phyloP scores from a whole-genome alignment of 2,113 vertebrate species.

The Neoarius graeffei region DNA sequence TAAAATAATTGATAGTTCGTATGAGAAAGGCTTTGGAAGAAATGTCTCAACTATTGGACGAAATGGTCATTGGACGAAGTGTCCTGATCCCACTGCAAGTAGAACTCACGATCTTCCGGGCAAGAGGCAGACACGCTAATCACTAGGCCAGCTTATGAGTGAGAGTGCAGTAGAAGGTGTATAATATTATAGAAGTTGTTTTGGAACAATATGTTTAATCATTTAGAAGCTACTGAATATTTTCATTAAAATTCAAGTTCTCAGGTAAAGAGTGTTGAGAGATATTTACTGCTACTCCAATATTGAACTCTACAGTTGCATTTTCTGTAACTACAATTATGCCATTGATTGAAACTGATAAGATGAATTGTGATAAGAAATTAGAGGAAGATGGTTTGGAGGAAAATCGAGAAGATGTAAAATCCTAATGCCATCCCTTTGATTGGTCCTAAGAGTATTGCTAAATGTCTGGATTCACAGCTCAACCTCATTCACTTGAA shows the following conservation, averaged over 20 bases:
- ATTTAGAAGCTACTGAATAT: background rate
- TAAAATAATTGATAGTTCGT: too few relatives aligned
- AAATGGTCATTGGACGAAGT: too few relatives aligned
- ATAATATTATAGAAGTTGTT: background rate
- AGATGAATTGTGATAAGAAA: background rate
- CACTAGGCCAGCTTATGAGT: too few relatives aligned
- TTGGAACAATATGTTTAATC: background rate
- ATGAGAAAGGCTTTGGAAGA: too few relatives aligned
- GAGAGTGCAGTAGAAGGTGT: background rate
- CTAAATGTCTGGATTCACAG: constrained; percentile 27
- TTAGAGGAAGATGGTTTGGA: background rate
- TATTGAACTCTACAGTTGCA: background rate
- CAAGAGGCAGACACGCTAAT: too few relatives aligned
- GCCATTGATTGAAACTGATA: background rate
- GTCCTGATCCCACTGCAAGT: too few relatives aligned
- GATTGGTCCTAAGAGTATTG: background rate
- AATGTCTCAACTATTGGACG: too few relatives aligned
- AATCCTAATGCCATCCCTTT: constrained; percentile 5
- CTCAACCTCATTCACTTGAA: constrained; percentile 17
- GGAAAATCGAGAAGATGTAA: background rate
- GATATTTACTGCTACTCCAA: background rate
- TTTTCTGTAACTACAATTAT: background rate
- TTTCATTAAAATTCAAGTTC: background rate
- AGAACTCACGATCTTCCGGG: too few relatives aligned
- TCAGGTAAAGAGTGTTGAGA: background rate